phyloP scores from a whole-genome alignment of 2,113 vertebrate genomes.

The Engraulis encrasicolus region DNA sequence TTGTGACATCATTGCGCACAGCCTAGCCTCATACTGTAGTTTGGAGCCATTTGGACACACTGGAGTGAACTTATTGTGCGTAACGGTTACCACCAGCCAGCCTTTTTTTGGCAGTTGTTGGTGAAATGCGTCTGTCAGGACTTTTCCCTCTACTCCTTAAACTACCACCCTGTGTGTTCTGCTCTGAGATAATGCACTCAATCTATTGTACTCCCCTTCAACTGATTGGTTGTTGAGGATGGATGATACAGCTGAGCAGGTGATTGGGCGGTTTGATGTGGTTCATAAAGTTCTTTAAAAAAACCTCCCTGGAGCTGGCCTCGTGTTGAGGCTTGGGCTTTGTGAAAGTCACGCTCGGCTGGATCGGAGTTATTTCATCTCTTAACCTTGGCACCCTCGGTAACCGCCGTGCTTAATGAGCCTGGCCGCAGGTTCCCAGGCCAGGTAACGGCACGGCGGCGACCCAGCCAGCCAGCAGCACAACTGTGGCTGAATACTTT shows the following conservation, averaged over 20 bases:
- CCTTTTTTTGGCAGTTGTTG: not conserved
- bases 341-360: conserved; percentile 95
- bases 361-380: conserved; percentile 90
- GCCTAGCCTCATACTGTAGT: conserved; percentile 40
- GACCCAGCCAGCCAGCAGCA: conserved; percentile 43
- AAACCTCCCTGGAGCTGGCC: conserved; percentile 81
- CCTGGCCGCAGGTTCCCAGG: conserved; percentile 85
- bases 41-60: not conserved
- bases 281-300: conserved; percentile 67
- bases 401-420: conserved; percentile 91
- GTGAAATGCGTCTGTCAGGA: not conserved
- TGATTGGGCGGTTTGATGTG: conserved; percentile 74
- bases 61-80: not conserved
- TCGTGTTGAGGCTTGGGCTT: conserved; percentile 89
- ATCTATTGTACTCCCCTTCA: conserved; percentile 67
- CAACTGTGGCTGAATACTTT: not conserved
- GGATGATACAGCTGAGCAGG: conserved; percentile 75
- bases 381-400: conserved; percentile 95
- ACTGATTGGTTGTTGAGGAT: conserved; percentile 70
- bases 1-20: not conserved
- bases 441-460: conserved; percentile 82
- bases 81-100: not conserved
- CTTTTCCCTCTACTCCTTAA: not conserved
- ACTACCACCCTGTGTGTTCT: not conserved
- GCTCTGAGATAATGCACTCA: conserved; percentile 60